Conservation (phyloP, 2,888 invertebrate species). For the Cerceris rybyensis region DNA sequence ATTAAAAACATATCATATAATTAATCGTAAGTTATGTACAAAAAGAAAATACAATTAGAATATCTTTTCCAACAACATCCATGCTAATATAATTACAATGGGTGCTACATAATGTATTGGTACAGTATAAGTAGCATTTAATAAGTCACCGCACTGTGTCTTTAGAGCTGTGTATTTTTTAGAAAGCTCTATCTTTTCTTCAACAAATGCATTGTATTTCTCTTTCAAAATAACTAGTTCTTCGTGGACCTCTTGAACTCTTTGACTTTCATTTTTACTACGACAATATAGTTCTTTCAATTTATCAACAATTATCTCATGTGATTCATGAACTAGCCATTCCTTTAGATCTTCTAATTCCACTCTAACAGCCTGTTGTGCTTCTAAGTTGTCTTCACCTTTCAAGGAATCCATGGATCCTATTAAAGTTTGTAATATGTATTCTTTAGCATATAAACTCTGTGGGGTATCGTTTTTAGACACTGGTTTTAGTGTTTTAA, state of each 20-base stretch:
- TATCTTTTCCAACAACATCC: constrained; percentile 83
- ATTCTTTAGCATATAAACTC: constrained; percentile 66
- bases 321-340: constrained; percentile 74
- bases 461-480: constrained; percentile 64
- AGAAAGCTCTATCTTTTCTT: constrained; percentile 85
- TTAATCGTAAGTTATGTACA: constrained; percentile 50
- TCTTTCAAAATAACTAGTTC: constrained; percentile 89
- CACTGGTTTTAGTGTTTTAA: constrained; percentile 73
- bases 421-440: constrained; percentile 70
- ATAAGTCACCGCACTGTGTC: constrained; percentile 84
- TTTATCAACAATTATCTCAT: constrained; percentile 70
- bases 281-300: constrained; percentile 73
- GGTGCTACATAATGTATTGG: constrained; percentile 85
- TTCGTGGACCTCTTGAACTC: constrained; percentile 87
- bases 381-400: constrained; percentile 66
- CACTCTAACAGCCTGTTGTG: constrained; percentile 69
- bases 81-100: constrained; percentile 84
- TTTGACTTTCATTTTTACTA: constrained; percentile 82
- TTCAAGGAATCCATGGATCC: constrained; percentile 70
- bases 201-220: constrained; percentile 86
- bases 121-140: constrained; percentile 85
- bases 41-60: constrained; percentile 69
- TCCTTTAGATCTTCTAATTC: constrained; percentile 74
- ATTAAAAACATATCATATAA: constrained; percentile 38
- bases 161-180: constrained; percentile 85